These are phyloP conservation scores for Erpetoichthys calabaricus DNA, from an alignment of 2,797 vertebrate species.

Conservation along the genomic window DNA sequence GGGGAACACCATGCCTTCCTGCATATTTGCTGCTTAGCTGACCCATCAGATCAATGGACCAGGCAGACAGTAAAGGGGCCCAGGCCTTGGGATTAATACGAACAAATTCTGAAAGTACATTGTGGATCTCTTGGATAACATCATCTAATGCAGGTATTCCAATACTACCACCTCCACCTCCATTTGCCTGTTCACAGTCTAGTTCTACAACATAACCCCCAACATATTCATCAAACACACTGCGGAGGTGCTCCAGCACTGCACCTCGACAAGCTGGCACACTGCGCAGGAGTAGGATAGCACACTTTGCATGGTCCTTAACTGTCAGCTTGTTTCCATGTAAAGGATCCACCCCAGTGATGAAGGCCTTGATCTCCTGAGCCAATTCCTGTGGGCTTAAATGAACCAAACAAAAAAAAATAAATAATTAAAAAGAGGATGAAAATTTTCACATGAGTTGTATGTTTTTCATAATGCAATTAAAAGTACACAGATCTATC, in stretches of 20 bases:
- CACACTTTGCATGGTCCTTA: constrained; percentile 75
- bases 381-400: constrained; percentile 71
- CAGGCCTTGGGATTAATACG: constrained; percentile 71
- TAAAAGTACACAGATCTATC: too few relatives aligned
- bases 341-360: constrained; percentile 64
- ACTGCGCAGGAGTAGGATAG: constrained; percentile 69
- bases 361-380: constrained; percentile 84
- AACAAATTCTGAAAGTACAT: constrained; percentile 69
- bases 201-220: constrained; percentile 61
- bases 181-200: constrained; percentile 46
- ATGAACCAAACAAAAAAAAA: not conserved
- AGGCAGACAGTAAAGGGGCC: constrained; percentile 76
- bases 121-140: constrained; percentile 58
- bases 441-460: too few relatives aligned
- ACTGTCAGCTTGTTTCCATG: constrained; percentile 73
- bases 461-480: too few relatives aligned
- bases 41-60: constrained; percentile 87
- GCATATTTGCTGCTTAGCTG: constrained; percentile 87
- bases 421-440: not conserved
- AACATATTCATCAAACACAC: constrained; percentile 80
- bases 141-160: constrained; percentile 56
- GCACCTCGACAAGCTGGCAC: constrained; percentile 74
- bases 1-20: constrained; percentile 63
- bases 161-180: constrained; percentile 36
- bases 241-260: constrained; percentile 72